Base-by-base conservation (phyloP, 2,888 invertebrate genomes). In the Eudasyphora cyanicolor region DNA sequence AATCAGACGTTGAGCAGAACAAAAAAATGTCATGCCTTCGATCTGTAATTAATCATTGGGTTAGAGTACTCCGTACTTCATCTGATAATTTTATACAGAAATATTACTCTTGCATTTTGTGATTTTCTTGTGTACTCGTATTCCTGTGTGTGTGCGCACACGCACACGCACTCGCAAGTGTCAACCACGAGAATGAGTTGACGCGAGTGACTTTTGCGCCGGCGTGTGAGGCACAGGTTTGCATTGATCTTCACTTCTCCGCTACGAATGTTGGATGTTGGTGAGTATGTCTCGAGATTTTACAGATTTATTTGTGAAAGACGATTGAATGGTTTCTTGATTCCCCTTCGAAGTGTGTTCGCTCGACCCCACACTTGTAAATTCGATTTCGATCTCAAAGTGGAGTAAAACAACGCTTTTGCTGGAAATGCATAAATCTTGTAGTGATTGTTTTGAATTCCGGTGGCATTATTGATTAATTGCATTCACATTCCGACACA, bases 11-110 rank as follows among this genome's bases (percentile, higher is more conserved):
- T 45, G 32, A 14, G 27, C 60, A 27, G 54, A 54, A 64, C 69
- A 80, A 85, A 84, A 85, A 85, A 85, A 85, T 86, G 87, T 86
- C 86, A 86, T 86, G 79, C 86, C 75, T 84, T 85, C 80, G 86
- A 85, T 84, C 79, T 79, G 79, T 86, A 87, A 87, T 87, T 87
- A 87, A 87, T 87, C 86, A 87, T 85, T 80, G 73, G 71, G 74
- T 64, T 42, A 29, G 80, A 77, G 74, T 75, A 62, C 60, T 76
- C 54, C 49, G 35, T 62, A 54, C 38, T 82, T 74, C 75, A 81
- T 84, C 81, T 79, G 84, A 81, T 84, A 67, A 84, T 67, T 78
- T 76, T 74, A 24, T 78, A 67, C 32, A 54, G 76, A 84, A 81
- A 75, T 71, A 64, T 78, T 76, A 78, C 75, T 76, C 71, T 57